Evolutionary conservation across 2,113 vertebrate genomes (phyloP).

Genomic region (Gymnarchus niloticus): DNA sequence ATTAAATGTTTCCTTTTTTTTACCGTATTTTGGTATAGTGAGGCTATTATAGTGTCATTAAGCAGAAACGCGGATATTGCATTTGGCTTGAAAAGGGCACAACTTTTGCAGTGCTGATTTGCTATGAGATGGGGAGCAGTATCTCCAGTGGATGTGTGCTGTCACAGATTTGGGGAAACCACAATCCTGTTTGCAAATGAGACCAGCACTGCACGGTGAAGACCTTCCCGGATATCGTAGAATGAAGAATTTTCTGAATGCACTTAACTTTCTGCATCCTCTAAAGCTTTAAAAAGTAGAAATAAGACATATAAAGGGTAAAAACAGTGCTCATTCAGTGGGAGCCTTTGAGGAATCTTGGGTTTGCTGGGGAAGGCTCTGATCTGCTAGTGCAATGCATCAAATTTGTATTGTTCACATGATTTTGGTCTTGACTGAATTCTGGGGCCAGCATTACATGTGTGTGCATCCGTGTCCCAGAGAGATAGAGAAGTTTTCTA

Average conservation of each 20-base stretch:
- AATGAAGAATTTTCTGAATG: not conserved
- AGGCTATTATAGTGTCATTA: not conserved
- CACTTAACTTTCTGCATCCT: not conserved
- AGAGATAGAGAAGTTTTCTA: not conserved
- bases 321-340: not conserved
- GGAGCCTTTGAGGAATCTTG: not conserved
- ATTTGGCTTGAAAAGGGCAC: not conserved
- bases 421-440: not conserved
- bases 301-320: not conserved
- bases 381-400: not conserved
- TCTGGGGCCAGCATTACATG: not conserved
- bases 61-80: not conserved
- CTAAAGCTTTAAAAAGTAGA: not conserved
- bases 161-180: not conserved
- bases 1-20: slow-evolving; percentile 1
- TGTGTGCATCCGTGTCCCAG: not conserved
- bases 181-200: not conserved
- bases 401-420: not conserved
- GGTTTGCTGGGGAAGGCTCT: not conserved
- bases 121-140: not conserved
- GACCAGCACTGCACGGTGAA: not conserved
- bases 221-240: not conserved
- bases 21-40: not conserved
- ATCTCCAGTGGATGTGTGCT: not conserved
- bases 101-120: not conserved